These are phyloP conservation scores for Hypomecis atomaria DNA, from an alignment of 2,888 invertebrate species.

Conservation along the genomic window DNA sequence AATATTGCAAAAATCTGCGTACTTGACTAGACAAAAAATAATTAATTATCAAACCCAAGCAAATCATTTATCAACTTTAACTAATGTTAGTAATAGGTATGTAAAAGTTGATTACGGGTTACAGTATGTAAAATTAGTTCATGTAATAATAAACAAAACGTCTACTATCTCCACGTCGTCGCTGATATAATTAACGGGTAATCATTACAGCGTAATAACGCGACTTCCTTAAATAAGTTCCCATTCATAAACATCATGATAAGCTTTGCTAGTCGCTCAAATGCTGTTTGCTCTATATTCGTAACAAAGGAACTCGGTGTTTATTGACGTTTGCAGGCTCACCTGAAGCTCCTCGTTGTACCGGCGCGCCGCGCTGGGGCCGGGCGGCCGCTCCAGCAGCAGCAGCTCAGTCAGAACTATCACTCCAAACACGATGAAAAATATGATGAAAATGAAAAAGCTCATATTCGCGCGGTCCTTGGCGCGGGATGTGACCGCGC, in stretches of 20 bases:
- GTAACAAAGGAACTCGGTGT: conserved; percentile 28
- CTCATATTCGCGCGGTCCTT: conserved; percentile 94
- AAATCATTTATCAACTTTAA: not conserved
- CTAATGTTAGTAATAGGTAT: not conserved
- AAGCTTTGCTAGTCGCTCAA: conserved; percentile 2
- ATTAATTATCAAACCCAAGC: not conserved
- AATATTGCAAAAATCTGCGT: too few species aligned
- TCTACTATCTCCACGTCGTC: not conserved
- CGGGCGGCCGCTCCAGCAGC: conserved; percentile 80
- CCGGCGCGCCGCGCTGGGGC: conserved; percentile 83
- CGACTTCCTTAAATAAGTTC: conserved; percentile 15
- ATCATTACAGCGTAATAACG: not conserved
- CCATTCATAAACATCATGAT: conserved; percentile 6
- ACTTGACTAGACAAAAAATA: too few species aligned
- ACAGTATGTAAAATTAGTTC: not conserved
- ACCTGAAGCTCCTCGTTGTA: conserved; percentile 90
- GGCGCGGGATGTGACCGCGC: conserved; percentile 82
- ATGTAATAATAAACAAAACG: not conserved
- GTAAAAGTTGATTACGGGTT: not conserved
- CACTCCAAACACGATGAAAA: conserved; percentile 94
- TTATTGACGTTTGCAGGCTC: conserved; percentile 41
- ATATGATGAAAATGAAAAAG: conserved; percentile 95
- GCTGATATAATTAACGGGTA: not conserved
- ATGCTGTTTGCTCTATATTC: conserved; percentile 10
- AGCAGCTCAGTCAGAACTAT: conserved; percentile 95